These are phyloP conservation scores for Salarias fasciatus DNA, from an alignment of 2,797 vertebrate genomes.

Conservation along the genomic window DNA sequence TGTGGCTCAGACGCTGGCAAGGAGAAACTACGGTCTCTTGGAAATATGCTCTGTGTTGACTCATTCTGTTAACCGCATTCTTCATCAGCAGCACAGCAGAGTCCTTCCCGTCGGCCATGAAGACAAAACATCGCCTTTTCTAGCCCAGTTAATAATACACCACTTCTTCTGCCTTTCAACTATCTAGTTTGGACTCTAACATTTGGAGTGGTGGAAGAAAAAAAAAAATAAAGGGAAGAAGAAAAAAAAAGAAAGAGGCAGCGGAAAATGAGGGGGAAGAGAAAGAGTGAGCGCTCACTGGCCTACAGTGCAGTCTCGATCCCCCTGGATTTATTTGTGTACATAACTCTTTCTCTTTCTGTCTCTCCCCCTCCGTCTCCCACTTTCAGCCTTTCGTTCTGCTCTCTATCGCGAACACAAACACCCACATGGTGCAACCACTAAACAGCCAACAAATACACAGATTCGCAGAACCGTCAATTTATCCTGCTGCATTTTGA, in stretches of 20 bases:
- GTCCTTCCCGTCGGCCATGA: constrained; percentile 61
- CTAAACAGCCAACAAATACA: constrained; percentile 41
- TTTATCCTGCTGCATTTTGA: constrained; percentile 52
- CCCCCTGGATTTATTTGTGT: constrained; percentile 73
- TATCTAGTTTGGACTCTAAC: constrained; percentile 46
- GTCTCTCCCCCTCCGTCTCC: constrained; percentile 41
- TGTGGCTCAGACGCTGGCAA: constrained; percentile 65
- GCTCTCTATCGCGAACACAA: constrained; percentile 49
- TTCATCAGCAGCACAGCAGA: constrained; percentile 69
- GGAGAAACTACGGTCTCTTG: constrained; percentile 62
- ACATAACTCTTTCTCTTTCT: constrained; percentile 63
- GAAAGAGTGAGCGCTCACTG: constrained; percentile 47
- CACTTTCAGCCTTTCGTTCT: constrained; percentile 47
- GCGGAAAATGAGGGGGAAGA: constrained; percentile 65
- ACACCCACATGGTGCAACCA: constrained; percentile 60
- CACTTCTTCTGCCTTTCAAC: constrained; percentile 48
- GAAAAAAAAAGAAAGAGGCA: constrained; percentile 27
- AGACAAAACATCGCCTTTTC: constrained; percentile 58
- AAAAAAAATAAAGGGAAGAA: constrained; percentile 24
- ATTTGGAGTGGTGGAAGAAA: constrained; percentile 33
- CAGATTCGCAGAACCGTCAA: constrained; percentile 52
- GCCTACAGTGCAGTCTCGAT: constrained; percentile 53
- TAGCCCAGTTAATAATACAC: constrained; percentile 52
- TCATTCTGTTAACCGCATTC: constrained; percentile 82
- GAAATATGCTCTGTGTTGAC: constrained; percentile 83